Conservation (phyloP, 2,113 vertebrate genomes). For the Poeciliopsis prolifica region DNA sequence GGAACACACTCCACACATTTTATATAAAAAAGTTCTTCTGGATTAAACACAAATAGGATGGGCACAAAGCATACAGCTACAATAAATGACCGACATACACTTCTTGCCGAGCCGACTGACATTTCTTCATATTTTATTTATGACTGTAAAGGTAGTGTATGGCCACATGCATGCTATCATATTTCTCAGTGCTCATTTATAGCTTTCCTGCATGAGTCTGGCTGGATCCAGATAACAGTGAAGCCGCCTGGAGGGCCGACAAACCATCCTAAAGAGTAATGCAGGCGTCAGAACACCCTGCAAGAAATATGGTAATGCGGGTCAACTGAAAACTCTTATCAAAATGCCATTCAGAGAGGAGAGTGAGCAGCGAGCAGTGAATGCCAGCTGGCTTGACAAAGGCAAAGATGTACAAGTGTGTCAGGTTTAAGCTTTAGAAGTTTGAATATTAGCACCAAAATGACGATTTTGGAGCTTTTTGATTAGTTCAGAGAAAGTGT, state of each 20-base stretch:
- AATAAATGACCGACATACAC: conserved; percentile 31
- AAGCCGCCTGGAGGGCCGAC: conserved; percentile 72
- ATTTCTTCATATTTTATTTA: conserved; percentile 75
- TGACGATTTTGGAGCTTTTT: conserved; percentile 16
- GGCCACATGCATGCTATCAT: conserved; percentile 75
- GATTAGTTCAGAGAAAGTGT: conserved; percentile 37
- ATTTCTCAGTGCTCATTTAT: conserved; percentile 69
- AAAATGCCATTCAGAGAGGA: conserved; percentile 51
- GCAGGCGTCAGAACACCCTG: conserved; percentile 71
- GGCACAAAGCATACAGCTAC: conserved; percentile 13
- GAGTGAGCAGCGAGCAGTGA: conserved; percentile 50
- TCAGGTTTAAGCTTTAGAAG: conserved; percentile 19
- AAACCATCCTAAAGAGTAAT: conserved; percentile 73
- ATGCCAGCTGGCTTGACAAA: conserved; percentile 56
- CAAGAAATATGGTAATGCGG: conserved; percentile 71
- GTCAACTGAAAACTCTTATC: conserved; percentile 69
- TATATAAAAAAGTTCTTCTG: conserved; percentile 28
- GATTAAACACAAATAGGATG: conserved; percentile 14
- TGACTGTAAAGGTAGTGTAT: conserved; percentile 62
- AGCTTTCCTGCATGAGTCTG: conserved; percentile 71
- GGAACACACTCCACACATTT: conserved; percentile 14
- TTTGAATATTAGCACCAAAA: conserved; percentile 8
- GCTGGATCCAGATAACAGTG: conserved; percentile 75
- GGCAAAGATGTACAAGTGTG: conserved; percentile 22
- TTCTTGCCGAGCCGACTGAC: conserved; percentile 37